A percentile compares a stretch with the other conserved stretches of the same genome.
These are phyloP conservation scores for Lutjanus campechanus DNA, from an alignment of 2,797 vertebrate genomes.

Conservation along the genomic window DNA sequence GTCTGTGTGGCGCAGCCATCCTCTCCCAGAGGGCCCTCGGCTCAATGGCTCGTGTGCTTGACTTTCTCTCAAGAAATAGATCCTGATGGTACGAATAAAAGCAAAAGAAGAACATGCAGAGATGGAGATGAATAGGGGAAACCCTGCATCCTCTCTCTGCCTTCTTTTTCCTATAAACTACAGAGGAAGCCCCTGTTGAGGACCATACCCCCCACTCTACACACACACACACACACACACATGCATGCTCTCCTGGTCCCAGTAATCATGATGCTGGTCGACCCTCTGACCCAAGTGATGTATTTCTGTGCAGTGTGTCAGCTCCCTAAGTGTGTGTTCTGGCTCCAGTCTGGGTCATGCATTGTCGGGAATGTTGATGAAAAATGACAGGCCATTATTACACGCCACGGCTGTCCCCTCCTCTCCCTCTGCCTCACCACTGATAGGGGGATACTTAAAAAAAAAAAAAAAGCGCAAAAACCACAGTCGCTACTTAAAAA, in stretches of 20 bases:
- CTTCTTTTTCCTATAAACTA: conserved; percentile 45
- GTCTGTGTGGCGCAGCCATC: conserved; percentile 67
- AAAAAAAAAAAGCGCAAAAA: conserved; percentile 43
- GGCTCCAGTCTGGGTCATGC: conserved; percentile 81
- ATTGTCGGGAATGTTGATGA: conserved; percentile 81
- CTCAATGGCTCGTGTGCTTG: conserved; percentile 68
- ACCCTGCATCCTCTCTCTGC: conserved; percentile 25
- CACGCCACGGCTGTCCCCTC: conserved; percentile 61
- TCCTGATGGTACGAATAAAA: conserved; percentile 58
- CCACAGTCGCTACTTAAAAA: conserved; percentile 12
- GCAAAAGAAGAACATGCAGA: conserved; percentile 46
- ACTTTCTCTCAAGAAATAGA: conserved; percentile 74
- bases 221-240: conserved; percentile 23
- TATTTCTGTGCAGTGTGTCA: conserved; percentile 72
- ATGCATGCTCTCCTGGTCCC: conserved; percentile 46
- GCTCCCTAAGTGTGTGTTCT: conserved; percentile 74
- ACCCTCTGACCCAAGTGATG: conserved; percentile 76
- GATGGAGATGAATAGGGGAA: conserved; percentile 62
- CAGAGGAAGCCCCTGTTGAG: conserved; percentile 30
- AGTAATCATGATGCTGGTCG: conserved; percentile 72
- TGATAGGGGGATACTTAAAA: conserved; percentile 53
- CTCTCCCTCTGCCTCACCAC: conserved; percentile 26
- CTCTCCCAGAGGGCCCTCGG: conserved; percentile 66
- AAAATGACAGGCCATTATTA: conserved; percentile 84
- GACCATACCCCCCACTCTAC: conserved; percentile 21